phyloP scores from a whole-genome alignment of 2,113 vertebrate genomes.

The Microcebus tavaratra region DNA sequence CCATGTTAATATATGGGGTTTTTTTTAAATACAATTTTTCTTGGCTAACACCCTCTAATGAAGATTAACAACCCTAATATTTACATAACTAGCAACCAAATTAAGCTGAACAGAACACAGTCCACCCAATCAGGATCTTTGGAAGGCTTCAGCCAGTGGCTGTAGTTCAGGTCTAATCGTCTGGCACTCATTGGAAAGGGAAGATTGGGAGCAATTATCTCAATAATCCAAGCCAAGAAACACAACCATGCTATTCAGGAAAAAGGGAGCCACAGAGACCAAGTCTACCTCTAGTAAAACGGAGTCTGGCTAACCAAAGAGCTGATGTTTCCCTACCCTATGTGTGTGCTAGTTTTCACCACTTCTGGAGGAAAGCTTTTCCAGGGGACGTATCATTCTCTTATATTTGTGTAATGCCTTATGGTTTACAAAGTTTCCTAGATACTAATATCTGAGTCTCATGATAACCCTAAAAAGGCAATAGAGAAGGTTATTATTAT shows the following conservation, averaged over 20 bases:
- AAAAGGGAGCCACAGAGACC: not conserved
- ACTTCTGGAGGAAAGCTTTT: slow-evolving; percentile 42
- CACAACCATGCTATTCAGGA: slow-evolving; percentile 41
- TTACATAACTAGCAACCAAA: slow-evolving; percentile 67
- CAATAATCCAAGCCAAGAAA: slow-evolving; percentile 65
- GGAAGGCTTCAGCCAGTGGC: slow-evolving; percentile 31
- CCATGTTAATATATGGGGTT: slow-evolving; percentile 43
- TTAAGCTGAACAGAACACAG: slow-evolving; percentile 32
- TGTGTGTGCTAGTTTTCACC: not conserved
- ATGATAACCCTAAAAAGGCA: slow-evolving; percentile 27
- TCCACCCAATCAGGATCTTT: not conserved
- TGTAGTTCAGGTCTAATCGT: slow-evolving; percentile 21
- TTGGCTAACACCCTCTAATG: slow-evolving; percentile 61
- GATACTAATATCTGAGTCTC: slow-evolving; percentile 9
- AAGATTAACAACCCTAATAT: slow-evolving; percentile 70
- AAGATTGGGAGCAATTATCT: slow-evolving; percentile 65
- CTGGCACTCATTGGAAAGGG: slow-evolving; percentile 23
- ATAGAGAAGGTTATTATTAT: not conserved
- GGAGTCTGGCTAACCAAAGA: not conserved
- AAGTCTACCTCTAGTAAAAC: not conserved
- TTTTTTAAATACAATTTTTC: slow-evolving; percentile 57
- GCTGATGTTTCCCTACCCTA: not conserved
- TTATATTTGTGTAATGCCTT: not conserved
- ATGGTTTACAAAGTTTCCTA: not conserved
- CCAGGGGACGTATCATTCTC: not conserved